Conservation (phyloP, 2,888 invertebrate genomes). For the Phengaris alcon region DNA sequence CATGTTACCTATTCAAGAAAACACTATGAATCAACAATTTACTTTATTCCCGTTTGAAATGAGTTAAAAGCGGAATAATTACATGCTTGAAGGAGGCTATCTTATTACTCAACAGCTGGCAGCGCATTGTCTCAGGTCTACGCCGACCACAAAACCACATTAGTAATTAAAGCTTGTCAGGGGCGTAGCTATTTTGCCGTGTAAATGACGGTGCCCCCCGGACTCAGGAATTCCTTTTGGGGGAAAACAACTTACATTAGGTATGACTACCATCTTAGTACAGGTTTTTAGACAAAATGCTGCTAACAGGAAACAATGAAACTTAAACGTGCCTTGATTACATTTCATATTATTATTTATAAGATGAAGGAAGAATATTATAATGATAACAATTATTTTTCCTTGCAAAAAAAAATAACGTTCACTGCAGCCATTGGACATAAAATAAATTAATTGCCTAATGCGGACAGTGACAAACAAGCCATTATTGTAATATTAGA, state of each 20-base stretch:
- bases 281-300: no score
- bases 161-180: constrained; percentile 15
- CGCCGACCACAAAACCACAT: constrained; percentile 10
- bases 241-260: neutral
- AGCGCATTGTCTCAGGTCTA: neutral
- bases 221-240: neutral
- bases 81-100: neutral
- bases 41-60: neutral
- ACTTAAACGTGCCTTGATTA: neutral
- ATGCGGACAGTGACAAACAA: constrained; percentile 14
- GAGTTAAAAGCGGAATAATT: neutral
- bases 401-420: constrained; percentile 7
- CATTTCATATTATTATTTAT: neutral
- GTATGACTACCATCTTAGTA: no score
- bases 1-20: no score
- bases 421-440: neutral
- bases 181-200: neutral
- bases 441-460: constrained; percentile 10
- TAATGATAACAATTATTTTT: neutral
- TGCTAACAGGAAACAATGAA: no score
- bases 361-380: neutral
- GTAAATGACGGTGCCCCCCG: neutral
- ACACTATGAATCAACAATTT: no score
- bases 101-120: neutral
- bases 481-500: constrained; percentile 12